phyloP scores from a whole-genome alignment of 2,888 invertebrate species.

The Drosophila setosimentum region DNA sequence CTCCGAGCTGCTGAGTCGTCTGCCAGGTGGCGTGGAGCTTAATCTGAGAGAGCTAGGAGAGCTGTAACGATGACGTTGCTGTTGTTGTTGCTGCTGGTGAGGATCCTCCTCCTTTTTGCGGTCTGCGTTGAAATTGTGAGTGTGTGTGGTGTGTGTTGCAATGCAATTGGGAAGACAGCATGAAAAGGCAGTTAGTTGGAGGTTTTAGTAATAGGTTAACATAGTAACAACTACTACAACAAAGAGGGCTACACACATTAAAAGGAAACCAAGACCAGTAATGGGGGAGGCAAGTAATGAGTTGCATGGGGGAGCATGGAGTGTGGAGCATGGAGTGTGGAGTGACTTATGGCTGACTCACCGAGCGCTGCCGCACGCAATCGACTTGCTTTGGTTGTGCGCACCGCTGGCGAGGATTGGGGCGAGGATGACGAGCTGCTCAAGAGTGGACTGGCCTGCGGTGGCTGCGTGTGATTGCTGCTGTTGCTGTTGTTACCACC shows the following conservation, averaged over 20 bases:
- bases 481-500: constrained; percentile 13
- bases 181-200: constrained; percentile 51
- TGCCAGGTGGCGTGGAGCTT: constrained; percentile 40
- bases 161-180: constrained; percentile 34
- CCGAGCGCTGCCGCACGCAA: constrained; percentile 88
- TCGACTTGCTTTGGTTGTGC: constrained; percentile 90
- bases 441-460: constrained; percentile 64
- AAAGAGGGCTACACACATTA: constrained; percentile 8
- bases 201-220: constrained; percentile 27
- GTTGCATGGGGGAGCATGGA: neutral
- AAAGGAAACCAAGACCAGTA: constrained; percentile 25
- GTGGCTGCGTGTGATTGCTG: constrained; percentile 46
- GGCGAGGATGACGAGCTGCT: constrained; percentile 70
- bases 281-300: constrained; percentile 6
- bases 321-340: neutral
- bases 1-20: constrained; percentile 64
- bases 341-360: constrained; percentile 72
- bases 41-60: constrained; percentile 73
- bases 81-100: constrained; percentile 56
- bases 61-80: constrained; percentile 66
- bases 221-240: constrained; percentile 14
- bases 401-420: constrained; percentile 85
- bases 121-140: constrained; percentile 66
- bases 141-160: constrained; percentile 3
- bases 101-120: constrained; percentile 83